Conservation (phyloP, 2,797 vertebrate genomes). For the Limnodromus scolopaceus region DNA sequence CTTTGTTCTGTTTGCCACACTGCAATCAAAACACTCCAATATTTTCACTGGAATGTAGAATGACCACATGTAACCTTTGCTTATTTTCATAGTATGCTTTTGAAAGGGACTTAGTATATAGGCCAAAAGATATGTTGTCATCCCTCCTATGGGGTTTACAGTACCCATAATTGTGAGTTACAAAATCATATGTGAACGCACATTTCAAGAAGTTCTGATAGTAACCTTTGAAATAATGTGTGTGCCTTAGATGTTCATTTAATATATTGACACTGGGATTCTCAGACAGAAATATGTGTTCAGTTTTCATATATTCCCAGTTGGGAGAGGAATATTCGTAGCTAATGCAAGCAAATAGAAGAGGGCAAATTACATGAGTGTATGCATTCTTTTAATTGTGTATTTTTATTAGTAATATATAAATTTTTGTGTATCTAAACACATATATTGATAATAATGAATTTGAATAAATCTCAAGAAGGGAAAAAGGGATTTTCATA, state of each 20-base stretch:
- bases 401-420: background rate
- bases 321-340: background rate
- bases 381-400: background rate
- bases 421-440: background rate
- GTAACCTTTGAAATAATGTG: background rate
- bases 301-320: background rate
- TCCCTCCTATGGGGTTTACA: background rate
- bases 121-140: background rate
- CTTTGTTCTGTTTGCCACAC: background rate
- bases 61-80: background rate
- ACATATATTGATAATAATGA: background rate
- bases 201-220: background rate
- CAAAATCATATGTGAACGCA: background rate
- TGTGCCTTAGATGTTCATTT: background rate
- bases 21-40: background rate
- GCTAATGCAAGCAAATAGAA: background rate
- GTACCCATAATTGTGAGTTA: background rate
- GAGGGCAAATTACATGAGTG: background rate
- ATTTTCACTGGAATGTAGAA: background rate
- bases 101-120: background rate
- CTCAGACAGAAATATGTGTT: background rate
- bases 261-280: background rate
- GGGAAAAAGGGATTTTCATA: background rate
- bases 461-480: background rate
- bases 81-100: background rate